Evolutionary conservation across 2,113 vertebrate genomes (phyloP), one percentile per base, ranked within the genome.

Genomic region (Ariopsis seemanni): DNA sequence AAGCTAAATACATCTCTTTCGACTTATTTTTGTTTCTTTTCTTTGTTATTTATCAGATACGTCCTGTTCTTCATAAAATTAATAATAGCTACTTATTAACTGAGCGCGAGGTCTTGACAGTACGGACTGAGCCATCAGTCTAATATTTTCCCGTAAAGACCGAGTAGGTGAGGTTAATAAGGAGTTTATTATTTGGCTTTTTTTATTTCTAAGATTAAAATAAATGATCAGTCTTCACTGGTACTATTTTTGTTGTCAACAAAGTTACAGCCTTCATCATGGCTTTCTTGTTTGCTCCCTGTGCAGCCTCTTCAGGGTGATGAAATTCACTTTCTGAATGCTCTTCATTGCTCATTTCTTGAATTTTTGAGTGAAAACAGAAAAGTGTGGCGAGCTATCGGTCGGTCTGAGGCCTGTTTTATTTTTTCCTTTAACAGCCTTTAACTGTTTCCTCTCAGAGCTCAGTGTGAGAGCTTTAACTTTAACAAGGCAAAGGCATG

Each of bases 401-500:
- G 42, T 42, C 42, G 4, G 48, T 79, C 77, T 17, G 77, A 79
- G 77, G 77, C 77, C 53, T 57, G 52, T 79, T 79, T 79, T 18
- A 27, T 42, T 57, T 79, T 57, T 18, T 10, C 53, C 34, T 58
- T 83, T 79, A 52, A 53, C 48, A 52, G 12, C 17, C 57, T n/a
- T 42, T 62, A 42, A 42, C 17, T 15, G 34, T 52, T 78, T 63
- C 42, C 84, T 65, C 50, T 27, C 74, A 63, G 52, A 2, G 42
- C 71, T 75, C 50, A 67, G 50, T n/a, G 78, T 82, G 50, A 62
- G 7, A 62, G 60, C 42, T 42, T 42, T 42, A 42, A 42, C 67
- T 77, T 82, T 78, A 79, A 30, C 74, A 27, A 86, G 71, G 34
- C 60, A 78, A 25, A 42, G 48, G 30, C 79, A 67, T 57, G 53